These are phyloP conservation scores for Smutsia temminckii DNA, from an alignment of 2,797 vertebrate genomes.

Conservation along the genomic window DNA sequence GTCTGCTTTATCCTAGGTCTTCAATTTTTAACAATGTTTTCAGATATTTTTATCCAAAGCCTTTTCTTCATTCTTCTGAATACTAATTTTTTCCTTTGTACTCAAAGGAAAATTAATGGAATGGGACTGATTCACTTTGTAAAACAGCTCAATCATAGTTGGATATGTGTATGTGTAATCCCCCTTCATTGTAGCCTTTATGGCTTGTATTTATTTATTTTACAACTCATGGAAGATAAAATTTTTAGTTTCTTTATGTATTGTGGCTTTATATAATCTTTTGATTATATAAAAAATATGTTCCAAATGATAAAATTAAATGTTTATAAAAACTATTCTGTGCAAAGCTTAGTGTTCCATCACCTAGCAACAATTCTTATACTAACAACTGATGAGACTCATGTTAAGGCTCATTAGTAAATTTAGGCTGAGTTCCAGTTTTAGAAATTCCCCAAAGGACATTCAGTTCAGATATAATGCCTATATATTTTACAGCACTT, in stretches of 20 bases:
- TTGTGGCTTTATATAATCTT: background rate
- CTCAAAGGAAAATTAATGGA: conserved; percentile 46
- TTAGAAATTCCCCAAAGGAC: background rate
- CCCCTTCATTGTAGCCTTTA: conserved; percentile 26
- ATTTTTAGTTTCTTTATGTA: conserved; percentile 43
- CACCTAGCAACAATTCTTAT: background rate
- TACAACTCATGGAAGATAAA: background rate
- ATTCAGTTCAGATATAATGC: background rate
- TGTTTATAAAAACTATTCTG: conserved; percentile 4
- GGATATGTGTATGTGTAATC: background rate
- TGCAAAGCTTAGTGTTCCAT: background rate
- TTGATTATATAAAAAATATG: conserved; percentile 12
- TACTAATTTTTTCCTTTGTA: background rate
- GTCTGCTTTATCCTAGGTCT: conserved; percentile 8
- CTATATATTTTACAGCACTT: background rate
- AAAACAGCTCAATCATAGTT: background rate
- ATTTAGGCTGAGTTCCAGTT: conserved; percentile 22
- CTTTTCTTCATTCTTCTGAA: conserved; percentile 26
- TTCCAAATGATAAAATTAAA: conserved; percentile 37
- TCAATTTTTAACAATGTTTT: conserved; percentile 51
- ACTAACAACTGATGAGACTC: background rate
- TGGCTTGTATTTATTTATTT: conserved; percentile 12
- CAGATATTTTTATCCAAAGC: conserved; percentile 41
- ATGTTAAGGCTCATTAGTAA: conserved; percentile 22
- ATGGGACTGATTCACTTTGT: background rate